phyloP scores from a whole-genome alignment of 2,888 invertebrate species.

The Cephus spinipes region DNA sequence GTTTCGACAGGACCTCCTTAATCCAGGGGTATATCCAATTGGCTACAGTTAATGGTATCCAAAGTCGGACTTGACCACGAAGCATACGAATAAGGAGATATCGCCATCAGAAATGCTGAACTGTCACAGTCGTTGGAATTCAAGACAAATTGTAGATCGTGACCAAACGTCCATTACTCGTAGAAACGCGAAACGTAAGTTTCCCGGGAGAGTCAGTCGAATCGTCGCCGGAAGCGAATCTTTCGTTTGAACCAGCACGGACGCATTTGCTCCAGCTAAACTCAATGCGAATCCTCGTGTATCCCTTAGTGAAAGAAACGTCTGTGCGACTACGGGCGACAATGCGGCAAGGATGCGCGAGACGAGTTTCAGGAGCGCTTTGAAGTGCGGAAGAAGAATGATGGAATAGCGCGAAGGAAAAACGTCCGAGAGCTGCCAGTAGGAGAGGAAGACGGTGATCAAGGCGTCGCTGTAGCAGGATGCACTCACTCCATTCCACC shows the following conservation, averaged over 20 bases:
- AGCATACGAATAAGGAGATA: background rate
- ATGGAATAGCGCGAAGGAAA: slow-evolving; percentile 19
- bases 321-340: background rate
- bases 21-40: background rate
- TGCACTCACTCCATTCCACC: slow-evolving; percentile 43
- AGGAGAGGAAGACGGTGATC: slow-evolving; percentile 60
- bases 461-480: slow-evolving; percentile 58
- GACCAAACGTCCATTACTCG: background rate
- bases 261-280: background rate
- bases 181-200: background rate
- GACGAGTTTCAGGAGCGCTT: background rate
- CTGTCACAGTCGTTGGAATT: background rate
- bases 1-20: no score
- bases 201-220: background rate
- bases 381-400: background rate
- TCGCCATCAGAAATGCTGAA: background rate
- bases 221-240: background rate
- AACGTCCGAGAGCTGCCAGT: slow-evolving; percentile 25
- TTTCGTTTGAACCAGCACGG: background rate
- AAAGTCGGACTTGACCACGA: background rate
- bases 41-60: background rate
- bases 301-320: background rate
- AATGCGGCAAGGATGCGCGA: background rate
- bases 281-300: background rate
- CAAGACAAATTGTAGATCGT: background rate